Evolutionary conservation across 2,888 invertebrate species (phyloP).

Genomic region (Euplexia lucipara): DNA sequence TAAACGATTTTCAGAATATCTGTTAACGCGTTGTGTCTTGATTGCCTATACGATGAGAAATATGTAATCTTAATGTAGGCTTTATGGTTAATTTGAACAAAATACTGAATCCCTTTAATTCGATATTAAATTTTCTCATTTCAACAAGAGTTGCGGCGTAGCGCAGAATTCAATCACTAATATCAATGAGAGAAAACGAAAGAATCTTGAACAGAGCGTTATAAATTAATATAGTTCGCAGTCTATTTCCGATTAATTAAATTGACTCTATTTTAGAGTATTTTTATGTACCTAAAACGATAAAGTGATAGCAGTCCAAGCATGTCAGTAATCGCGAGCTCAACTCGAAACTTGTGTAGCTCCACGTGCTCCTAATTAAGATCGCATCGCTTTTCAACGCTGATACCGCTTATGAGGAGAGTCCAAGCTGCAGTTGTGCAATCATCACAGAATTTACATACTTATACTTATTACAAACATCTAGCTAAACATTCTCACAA

Average conservation of each 20-base stretch:
- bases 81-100: background rate
- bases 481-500: no score
- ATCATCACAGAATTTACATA: no score
- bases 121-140: no score
- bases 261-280: no score
- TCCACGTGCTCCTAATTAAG: no score
- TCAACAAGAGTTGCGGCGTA: background rate
- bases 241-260: background rate
- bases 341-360: no score
- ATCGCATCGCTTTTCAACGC: background rate
- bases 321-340: no score
- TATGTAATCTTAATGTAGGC: background rate
- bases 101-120: constrained; percentile 1
- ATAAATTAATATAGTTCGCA: background rate
- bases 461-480: no score
- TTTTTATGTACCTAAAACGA: no score
- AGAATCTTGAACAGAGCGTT: background rate
- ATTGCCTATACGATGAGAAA: background rate
- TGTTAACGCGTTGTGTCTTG: background rate
- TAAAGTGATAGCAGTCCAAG: no score
- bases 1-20: background rate
- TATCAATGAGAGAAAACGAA: background rate
- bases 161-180: background rate
- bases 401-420: background rate
- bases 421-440: no score